phyloP scores from a whole-genome alignment of 2,113 vertebrate species.

The Butorides virescens region DNA sequence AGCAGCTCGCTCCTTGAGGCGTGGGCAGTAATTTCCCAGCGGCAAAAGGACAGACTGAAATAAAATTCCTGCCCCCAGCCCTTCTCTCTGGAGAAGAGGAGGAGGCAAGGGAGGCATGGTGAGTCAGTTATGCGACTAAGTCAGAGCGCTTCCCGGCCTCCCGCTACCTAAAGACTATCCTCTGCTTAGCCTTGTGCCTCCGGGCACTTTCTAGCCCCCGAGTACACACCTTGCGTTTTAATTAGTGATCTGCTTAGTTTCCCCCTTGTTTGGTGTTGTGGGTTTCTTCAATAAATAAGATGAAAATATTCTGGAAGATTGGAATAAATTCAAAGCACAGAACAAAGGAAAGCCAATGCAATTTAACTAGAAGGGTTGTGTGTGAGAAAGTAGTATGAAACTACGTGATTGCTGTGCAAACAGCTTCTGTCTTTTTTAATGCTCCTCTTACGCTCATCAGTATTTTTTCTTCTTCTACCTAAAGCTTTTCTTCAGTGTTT shows the following conservation, averaged over 20 bases:
- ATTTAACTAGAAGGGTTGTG: neutral
- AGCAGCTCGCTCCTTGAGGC: neutral
- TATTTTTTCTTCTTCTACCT: neutral
- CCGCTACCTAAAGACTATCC: neutral
- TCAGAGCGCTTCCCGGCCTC: neutral
- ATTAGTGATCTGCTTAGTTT: neutral
- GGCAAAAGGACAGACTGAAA: neutral
- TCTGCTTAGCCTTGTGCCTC: neutral
- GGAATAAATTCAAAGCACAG: neutral
- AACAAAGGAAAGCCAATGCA: neutral
- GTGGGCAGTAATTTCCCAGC: neutral
- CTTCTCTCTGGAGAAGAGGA: neutral
- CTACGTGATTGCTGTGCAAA: neutral
- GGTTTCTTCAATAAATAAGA: neutral
- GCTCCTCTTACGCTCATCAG: neutral
- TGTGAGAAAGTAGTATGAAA: neutral
- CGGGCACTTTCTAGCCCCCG: fast-evolving
- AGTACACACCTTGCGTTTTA: neutral
- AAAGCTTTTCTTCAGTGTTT: neutral
- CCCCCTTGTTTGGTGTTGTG: neutral
- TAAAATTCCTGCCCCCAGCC: neutral
- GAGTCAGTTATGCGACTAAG: neutral
- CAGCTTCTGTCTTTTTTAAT: neutral
- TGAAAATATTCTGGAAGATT: neutral
- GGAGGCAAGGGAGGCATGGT: neutral